Percentiles rank a stretch among this genome's conserved stretches.
Evolutionary conservation across 2,113 vertebrate species (phyloP).

Genomic region (Empidonax alnorum): DNA sequence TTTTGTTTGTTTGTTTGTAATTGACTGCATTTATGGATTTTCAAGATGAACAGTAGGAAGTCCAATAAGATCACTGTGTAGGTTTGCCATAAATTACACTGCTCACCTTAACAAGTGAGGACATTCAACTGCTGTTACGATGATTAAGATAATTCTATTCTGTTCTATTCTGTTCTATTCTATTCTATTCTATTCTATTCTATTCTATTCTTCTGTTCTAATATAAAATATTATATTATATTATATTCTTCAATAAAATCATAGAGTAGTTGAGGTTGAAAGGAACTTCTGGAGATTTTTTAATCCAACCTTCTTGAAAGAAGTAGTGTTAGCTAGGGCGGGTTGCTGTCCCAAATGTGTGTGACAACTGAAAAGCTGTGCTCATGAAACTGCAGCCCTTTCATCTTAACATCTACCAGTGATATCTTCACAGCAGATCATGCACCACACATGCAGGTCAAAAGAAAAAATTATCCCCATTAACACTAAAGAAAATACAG

Average conservation of each 20-base stretch:
- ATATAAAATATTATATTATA: too few species aligned
- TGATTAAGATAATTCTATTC: not conserved
- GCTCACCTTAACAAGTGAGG: conserved; percentile 74
- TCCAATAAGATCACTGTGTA: conserved; percentile 79
- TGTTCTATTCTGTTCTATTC: not conserved
- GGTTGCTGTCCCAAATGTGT: not conserved
- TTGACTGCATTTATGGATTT: conserved; percentile 69
- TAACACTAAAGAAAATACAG: not conserved
- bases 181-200: not conserved
- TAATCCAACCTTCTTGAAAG: not conserved
- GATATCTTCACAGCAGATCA: not conserved
- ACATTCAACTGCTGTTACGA: conserved; percentile 65
- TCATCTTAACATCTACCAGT: not conserved
- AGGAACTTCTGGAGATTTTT: not conserved
- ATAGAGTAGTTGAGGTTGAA: not conserved
- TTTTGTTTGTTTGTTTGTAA: conserved; percentile 31
- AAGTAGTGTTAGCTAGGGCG: not conserved
- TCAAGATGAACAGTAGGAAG: conserved; percentile 77
- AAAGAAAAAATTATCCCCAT: not conserved
- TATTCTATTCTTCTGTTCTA: not conserved
- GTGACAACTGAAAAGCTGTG: accelerated
- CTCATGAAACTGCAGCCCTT: not conserved
- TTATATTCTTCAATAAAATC: not conserved
- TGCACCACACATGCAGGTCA: not conserved
- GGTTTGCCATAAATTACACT: conserved; percentile 69